phyloP scores from a whole-genome alignment of 2,797 vertebrate genomes.

The Anomalospiza imberbis region DNA sequence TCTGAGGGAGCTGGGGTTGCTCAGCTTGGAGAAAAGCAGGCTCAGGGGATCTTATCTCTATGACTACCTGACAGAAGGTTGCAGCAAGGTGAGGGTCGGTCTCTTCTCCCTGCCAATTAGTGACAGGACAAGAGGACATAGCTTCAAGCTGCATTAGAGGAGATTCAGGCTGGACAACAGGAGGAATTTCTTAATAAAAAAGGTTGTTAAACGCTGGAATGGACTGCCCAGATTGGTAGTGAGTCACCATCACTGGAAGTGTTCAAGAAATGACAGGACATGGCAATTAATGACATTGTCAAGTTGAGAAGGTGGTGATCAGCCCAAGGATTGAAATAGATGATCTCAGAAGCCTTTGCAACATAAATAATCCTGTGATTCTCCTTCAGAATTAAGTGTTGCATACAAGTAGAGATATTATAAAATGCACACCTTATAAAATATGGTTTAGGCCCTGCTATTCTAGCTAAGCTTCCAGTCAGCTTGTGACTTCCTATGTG shows the following conservation, averaged over 20 bases:
- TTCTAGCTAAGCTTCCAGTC: neutral
- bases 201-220: neutral
- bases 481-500: neutral
- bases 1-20: neutral
- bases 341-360: neutral
- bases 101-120: neutral
- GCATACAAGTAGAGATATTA: neutral
- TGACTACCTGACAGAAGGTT: neutral
- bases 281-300: neutral
- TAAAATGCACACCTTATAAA: neutral
- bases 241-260: too few relatives aligned
- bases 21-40: neutral
- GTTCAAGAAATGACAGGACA: neutral
- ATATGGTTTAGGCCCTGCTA: neutral
- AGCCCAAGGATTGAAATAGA: neutral
- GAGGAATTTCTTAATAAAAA: neutral
- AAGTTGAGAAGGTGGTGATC: neutral
- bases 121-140: neutral
- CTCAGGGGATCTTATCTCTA: neutral
- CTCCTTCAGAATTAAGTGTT: neutral
- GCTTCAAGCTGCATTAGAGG: neutral
- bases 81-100: accelerated
- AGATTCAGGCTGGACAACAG: neutral
- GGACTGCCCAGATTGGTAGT: neutral
- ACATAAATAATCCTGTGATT: neutral